Percentiles rank a stretch among this genome's conserved stretches.
Conservation (phyloP, 2,888 invertebrate species). For the Synanthedon vespiformis region DNA sequence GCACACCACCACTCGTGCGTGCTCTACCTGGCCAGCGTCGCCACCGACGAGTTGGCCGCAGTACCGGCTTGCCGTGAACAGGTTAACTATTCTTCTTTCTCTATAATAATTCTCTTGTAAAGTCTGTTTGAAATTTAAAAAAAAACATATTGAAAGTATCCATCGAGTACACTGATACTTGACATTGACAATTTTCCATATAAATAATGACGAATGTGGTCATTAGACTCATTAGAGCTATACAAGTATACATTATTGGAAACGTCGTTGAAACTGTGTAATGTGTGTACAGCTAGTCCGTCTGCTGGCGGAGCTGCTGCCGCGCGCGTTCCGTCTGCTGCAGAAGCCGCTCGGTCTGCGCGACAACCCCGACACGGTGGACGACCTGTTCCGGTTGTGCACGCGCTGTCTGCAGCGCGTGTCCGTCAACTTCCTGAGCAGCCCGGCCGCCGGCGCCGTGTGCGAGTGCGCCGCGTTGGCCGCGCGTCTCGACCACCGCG, state of each 20-base stretch:
- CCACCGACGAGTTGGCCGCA: conserved; percentile 83
- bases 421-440: conserved; percentile 84
- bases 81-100: too few species aligned
- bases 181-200: too few species aligned
- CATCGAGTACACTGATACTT: too few species aligned
- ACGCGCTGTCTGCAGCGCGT: conserved; percentile 88
- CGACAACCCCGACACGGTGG: conserved; percentile 97
- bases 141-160: too few species aligned
- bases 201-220: too few species aligned
- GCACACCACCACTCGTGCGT: conserved; percentile 89
- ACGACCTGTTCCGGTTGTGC: conserved; percentile 93
- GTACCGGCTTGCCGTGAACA: conserved; percentile 64
- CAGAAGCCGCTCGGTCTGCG: conserved; percentile 83
- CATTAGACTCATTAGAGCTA: too few species aligned
- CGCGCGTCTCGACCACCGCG: conserved; percentile 89
- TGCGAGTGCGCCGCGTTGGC: conserved; percentile 87
- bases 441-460: conserved; percentile 78
- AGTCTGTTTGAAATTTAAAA: too few species aligned
- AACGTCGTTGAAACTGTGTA: too few species aligned
- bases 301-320: conserved; percentile 87
- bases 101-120: too few species aligned
- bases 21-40: conserved; percentile 90
- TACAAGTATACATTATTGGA: too few species aligned
- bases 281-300: conserved; percentile 80
- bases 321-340: conserved; percentile 83